Base-by-base conservation (phyloP, 2,888 invertebrate genomes). In the Sclerodermus sp. region DNA sequence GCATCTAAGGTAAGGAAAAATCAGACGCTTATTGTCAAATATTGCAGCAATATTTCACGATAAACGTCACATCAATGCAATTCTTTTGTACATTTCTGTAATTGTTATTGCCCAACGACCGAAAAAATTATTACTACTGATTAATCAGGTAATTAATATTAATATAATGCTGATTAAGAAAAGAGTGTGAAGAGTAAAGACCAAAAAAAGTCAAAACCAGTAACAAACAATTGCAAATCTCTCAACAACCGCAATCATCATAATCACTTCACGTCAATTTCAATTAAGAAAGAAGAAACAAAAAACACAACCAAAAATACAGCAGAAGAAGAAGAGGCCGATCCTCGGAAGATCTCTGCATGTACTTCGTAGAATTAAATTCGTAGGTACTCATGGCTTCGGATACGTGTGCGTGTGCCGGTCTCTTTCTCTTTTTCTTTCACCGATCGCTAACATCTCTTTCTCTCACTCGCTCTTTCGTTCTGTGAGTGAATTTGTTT, bases 391-490 rank as follows among this genome's bases (percentile, higher is more conserved):
- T 64, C 75, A 72, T 76, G 75, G 72, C 71, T 73, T 71, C 71
- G 64, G 70, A 71, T 71, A 70, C 71, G 74, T 76, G 76, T 74
- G 74, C 73, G 75, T 74, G 76, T 76, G 74, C 73, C 73, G 73
- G 70, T 70, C 65, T 71, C 64, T 63, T 57, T 55, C 62, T 51
- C 56, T 63, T 46, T 60, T 57, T 53, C 52, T 62, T 51, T 53
- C 23, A 23, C 23, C 23, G 23, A 23, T 23, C 23, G 23, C 23
- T 23, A 23, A 23, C 23, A 23, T 23, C 52, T 59, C 52, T 51
- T 55, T 54, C 57, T 49, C 55, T 55, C 48, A 45, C 47, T 47
- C 58, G 57, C 57, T 68, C 57, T 60, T 60, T 62, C 61, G 53
- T 31, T 54, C 38, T 42, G 30, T 46, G 34, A 16, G 9, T 47